Percentiles rank a stretch among this genome's conserved stretches.
Conservation (phyloP, 53 echinoderm and acorn worm genomes). For the Luidia sarsii region DNA sequence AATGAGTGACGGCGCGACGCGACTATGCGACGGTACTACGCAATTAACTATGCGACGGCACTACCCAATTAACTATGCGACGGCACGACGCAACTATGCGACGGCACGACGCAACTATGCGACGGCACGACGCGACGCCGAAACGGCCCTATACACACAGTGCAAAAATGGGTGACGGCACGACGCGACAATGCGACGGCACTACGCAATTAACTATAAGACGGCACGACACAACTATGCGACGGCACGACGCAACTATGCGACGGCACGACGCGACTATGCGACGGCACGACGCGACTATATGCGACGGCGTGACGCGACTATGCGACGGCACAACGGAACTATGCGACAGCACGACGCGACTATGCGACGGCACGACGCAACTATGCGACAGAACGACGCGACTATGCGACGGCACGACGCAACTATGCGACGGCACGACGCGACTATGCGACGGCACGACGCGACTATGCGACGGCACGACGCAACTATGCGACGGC, state of each 20-base stretch:
- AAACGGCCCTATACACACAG: too few relatives aligned
- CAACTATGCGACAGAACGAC: conserved; percentile 31
- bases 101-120: conserved; percentile 45
- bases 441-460: conserved; percentile 31
- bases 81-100: conserved; percentile 37
- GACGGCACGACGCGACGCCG: not conserved
- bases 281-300: conserved; percentile 40
- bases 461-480: conserved; percentile 39
- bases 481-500: conserved; percentile 37
- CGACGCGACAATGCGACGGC: too few relatives aligned
- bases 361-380: conserved; percentile 28
- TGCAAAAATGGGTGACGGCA: too few relatives aligned
- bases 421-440: conserved; percentile 31
- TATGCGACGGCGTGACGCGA: too few relatives aligned
- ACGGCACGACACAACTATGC: too few relatives aligned
- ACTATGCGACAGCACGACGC: conserved; percentile 26
- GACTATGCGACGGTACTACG: too few relatives aligned
- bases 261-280: conserved; percentile 34
- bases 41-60: too few relatives aligned
- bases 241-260: conserved; percentile 25
- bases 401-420: conserved; percentile 29
- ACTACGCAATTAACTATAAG: too few relatives aligned
- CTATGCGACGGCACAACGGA: too few relatives aligned
- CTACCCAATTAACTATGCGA: too few relatives aligned
- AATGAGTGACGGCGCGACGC: too few relatives aligned